phyloP scores from a whole-genome alignment of 2,888 invertebrate genomes.

The Melanostoma mellinum region DNA sequence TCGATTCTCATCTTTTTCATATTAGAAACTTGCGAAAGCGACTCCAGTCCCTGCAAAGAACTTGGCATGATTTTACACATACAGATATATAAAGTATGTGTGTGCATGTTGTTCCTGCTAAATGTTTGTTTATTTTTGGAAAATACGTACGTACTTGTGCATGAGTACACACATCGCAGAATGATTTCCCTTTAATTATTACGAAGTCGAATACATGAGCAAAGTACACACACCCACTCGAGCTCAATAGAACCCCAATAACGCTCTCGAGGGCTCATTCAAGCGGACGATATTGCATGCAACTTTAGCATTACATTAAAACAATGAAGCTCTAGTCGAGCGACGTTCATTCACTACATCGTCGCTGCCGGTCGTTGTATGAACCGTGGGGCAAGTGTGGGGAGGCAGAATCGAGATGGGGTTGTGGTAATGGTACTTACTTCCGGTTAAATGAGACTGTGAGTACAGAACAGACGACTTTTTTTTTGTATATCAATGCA shows the following conservation, averaged over 20 bases:
- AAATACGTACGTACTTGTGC: constrained; percentile 22
- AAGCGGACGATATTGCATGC: constrained; percentile 62
- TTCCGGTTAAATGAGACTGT: constrained; percentile 54
- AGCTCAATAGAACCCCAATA: constrained; percentile 56
- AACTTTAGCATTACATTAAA: constrained; percentile 63
- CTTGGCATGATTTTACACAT: background rate
- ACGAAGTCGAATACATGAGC: constrained; percentile 37
- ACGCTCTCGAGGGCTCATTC: constrained; percentile 50
- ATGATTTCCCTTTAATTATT: constrained; percentile 57
- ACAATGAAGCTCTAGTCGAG: constrained; percentile 64
- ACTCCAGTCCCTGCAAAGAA: no score
- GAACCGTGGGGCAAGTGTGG: constrained; percentile 14
- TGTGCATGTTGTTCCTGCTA: constrained; percentile 43
- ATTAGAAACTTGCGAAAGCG: no score
- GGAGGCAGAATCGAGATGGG: constrained; percentile 9
- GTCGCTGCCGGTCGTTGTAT: constrained; percentile 4
- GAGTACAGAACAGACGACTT: constrained; percentile 26
- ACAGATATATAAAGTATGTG: background rate
- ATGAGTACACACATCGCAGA: constrained; percentile 32
- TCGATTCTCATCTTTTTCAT: constrained; percentile 36
- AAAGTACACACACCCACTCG: constrained; percentile 44
- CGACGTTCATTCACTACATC: constrained; percentile 50
- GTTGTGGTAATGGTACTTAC: constrained; percentile 52
- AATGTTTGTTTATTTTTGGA: constrained; percentile 59
- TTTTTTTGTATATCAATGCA: constrained; percentile 31